Conservation (phyloP, 92 coral and sea anemone genomes). For the Porites cylindrica region DNA sequence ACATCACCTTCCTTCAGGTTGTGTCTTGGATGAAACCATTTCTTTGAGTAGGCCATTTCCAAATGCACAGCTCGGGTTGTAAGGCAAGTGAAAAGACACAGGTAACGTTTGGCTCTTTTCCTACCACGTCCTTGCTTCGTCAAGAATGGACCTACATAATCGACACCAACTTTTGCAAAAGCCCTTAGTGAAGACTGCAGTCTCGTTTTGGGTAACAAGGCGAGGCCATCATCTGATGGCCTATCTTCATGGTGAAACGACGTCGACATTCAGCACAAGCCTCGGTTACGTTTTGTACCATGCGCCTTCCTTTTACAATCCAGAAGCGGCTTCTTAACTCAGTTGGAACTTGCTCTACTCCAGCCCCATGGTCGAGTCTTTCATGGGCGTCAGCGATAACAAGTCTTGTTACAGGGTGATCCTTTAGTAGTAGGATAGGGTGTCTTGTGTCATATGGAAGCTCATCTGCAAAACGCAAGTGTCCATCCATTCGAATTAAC, state of each 20-base stretch:
- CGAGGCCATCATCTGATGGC: no score
- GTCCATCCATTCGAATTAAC: slow-evolving; percentile 22
- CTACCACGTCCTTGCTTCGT: slow-evolving; percentile 67
- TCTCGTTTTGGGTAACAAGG: no score
- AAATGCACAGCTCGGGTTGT: no score
- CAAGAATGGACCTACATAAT: no score
- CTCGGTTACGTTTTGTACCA: slow-evolving; percentile 38
- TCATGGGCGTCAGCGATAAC: slow-evolving; percentile 34
- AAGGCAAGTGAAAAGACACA: no score
- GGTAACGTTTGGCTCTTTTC: slow-evolving; percentile 25
- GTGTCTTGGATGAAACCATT: no score
- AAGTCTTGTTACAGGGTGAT: slow-evolving; percentile 35
- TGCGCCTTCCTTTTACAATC: slow-evolving; percentile 54
- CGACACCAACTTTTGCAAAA: no score
- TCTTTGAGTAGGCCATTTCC: no score
- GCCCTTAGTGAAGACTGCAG: no score
- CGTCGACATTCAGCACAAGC: not conserved
- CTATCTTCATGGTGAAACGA: no score
- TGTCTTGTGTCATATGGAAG: slow-evolving; percentile 35
- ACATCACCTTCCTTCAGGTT: no score
- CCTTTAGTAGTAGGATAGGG: slow-evolving; percentile 42
- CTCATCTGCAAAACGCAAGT: slow-evolving; percentile 53
- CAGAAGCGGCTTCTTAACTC: slow-evolving; percentile 17
- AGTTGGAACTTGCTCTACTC: slow-evolving; percentile 20
- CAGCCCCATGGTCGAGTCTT: slow-evolving; percentile 60